Evolutionary conservation across 1,140 invertebrate species (phyloP).

Genomic region (Nymphalis io): DNA sequence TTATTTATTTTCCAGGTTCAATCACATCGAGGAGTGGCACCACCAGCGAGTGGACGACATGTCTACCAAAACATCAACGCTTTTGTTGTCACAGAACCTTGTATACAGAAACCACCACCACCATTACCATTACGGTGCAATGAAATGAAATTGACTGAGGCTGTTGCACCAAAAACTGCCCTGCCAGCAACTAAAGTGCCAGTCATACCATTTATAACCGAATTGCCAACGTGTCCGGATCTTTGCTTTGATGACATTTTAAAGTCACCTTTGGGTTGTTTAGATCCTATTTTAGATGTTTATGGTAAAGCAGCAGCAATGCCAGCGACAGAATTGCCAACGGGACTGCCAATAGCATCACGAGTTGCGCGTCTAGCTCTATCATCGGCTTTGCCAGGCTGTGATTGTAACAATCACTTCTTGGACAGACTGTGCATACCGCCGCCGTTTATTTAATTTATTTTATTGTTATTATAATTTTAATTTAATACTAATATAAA

Average conservation of each 20-base stretch:
- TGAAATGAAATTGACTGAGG: not conserved
- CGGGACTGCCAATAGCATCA: slow-evolving; percentile 43
- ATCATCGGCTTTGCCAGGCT: slow-evolving; percentile 42
- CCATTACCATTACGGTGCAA: not conserved
- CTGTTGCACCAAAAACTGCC: slow-evolving; percentile 12
- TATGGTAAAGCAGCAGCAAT: slow-evolving; percentile 37
- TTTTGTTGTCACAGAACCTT: not conserved
- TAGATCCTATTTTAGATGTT: slow-evolving; percentile 41
- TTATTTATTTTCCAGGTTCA: slow-evolving; percentile 14
- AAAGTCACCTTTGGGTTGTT: slow-evolving; percentile 41
- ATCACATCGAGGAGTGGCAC: slow-evolving; percentile 13
- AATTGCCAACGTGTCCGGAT: slow-evolving; percentile 33
- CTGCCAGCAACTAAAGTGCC: slow-evolving; percentile 15
- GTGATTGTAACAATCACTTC: slow-evolving; percentile 40
- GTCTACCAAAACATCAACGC: not conserved
- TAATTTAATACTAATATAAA: not conserved
- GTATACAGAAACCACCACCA: slow-evolving; percentile 3
- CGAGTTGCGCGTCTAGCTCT: slow-evolving; percentile 43
- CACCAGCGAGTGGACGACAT: not conserved
- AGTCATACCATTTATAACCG: slow-evolving; percentile 33
- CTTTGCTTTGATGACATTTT: slow-evolving; percentile 37
- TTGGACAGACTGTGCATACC: slow-evolving; percentile 57
- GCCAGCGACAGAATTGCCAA: slow-evolving; percentile 25
- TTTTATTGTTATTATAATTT: not conserved
- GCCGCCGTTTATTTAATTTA: slow-evolving; percentile 48